Evolutionary conservation across 2,113 vertebrate genomes (phyloP), one percentile per base, ranked within the genome.

Genomic region (Myanophis thanlyinensis): DNA sequence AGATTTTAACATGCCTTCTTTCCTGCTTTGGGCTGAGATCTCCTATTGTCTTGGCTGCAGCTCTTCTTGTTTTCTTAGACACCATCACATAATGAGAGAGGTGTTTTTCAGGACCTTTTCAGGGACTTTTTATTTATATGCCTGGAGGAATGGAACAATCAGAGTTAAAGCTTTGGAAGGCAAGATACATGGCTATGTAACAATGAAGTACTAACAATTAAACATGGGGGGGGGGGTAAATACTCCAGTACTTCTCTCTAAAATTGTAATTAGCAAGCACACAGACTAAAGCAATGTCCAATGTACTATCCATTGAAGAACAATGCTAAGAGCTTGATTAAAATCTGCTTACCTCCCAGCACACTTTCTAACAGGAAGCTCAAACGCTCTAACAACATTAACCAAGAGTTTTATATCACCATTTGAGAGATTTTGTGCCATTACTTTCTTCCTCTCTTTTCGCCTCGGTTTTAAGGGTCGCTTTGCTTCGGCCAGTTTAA

Each of bases 371-470:
- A 99, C 93, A 0, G 99, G 99, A 92, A 99, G 97, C 95, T 99
- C 98, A 2, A 98, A 99, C 35, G 98, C 99, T 94, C 99, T 97
- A 94, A 99, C 90, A 85, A 99, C 95, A 96, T 99, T 99, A 94
- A 99, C 96, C 90, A 99, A 97, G 91, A 99, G 96, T 89, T 98
- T 99, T 90, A 99, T 97, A 96, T 99, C 99, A 86, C 99, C 99
- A 46, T 99, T 98, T 0, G 98, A 98, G 95, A 99, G 98, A 95
- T 99, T 99, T 95, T 99, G 99, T 59, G 98, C 98, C 0, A 98
- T 98, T 93, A 99, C 98, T 96, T 99, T 99, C 98, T 99, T 99
- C 94, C 99, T 98, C 87, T 99, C 99, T 92, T 98, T 99, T 95
- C 99, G 98, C 96, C 97, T 98, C 52, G 99, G 99, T 93, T 98